Conservation (phyloP, 2,797 vertebrate genomes). For the Pelodytes ibericus region DNA sequence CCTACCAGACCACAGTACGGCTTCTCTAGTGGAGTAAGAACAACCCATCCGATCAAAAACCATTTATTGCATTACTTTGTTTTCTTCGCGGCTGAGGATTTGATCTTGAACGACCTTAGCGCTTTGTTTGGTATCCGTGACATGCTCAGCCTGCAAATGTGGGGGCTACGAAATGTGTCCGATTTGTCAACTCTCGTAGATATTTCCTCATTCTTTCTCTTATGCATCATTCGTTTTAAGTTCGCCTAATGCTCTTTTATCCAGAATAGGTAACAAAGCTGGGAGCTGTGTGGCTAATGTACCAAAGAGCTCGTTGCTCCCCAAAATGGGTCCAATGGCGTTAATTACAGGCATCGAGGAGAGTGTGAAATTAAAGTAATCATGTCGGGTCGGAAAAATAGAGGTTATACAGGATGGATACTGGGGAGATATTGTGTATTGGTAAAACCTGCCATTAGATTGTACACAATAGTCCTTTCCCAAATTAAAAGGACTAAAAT, state of each 20-base stretch:
- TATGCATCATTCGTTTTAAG: neutral
- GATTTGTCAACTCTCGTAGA: slow-evolving; percentile 11
- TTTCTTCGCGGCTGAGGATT: slow-evolving; percentile 71
- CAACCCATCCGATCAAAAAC: slow-evolving; percentile 65
- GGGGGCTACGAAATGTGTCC: neutral
- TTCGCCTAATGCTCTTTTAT: neutral
- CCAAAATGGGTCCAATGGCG: neutral
- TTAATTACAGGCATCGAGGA: neutral
- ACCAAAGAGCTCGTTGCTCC: neutral
- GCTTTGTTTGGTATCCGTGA: slow-evolving; percentile 58
- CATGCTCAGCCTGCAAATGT: slow-evolving; percentile 15
- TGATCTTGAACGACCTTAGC: slow-evolving; percentile 71
- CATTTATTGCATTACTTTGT: slow-evolving; percentile 68
- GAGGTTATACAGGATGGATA: too few species aligned
- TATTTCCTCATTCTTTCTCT: neutral
- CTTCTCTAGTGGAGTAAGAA: slow-evolving; percentile 60
- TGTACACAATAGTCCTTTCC: too few species aligned
- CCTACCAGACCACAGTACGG: slow-evolving; percentile 61
- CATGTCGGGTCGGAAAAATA: too few species aligned
- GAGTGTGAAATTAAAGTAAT: too few species aligned
- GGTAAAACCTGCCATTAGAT: too few species aligned
- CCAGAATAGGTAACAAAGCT: neutral
- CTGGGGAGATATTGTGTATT: too few species aligned
- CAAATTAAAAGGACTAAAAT: too few species aligned
- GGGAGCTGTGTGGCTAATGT: neutral